Evolutionary conservation across 2,888 invertebrate species (phyloP).

Genomic region (Drosophila pseudotalamancana): DNA sequence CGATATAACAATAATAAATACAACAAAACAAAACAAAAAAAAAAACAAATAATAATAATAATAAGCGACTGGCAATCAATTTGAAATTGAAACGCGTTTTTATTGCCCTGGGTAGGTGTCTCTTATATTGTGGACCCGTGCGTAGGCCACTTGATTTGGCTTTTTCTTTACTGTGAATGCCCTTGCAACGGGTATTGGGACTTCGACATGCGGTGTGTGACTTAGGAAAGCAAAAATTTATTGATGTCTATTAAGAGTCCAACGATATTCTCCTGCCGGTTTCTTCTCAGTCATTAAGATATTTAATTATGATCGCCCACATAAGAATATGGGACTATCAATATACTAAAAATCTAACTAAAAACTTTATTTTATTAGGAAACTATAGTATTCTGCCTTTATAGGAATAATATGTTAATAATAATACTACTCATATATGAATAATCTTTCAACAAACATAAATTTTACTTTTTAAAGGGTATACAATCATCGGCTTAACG

Average conservation of each 20-base stretch:
- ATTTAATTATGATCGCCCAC: no score
- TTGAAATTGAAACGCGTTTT: conserved; percentile 77
- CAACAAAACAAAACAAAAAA: conserved; percentile 21
- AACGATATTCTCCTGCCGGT: no score
- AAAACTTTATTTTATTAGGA: no score
- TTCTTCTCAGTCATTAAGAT: no score
- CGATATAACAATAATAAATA: conserved; percentile 46
- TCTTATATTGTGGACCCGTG: conserved; percentile 34
- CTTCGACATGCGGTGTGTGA: not conserved
- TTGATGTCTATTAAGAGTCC: no score
- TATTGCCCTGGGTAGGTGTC: conserved; percentile 59
- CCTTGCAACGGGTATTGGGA: not conserved
- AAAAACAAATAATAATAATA: conserved; percentile 54
- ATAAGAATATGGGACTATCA: no score
- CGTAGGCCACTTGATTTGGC: conserved; percentile 65
- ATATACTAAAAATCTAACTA: no score
- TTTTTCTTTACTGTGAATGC: conserved; percentile 15
- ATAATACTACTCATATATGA: no score
- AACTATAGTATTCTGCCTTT: no score
- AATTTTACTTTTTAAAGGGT: not conserved
- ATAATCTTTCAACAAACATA: no score
- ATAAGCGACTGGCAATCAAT: conserved; percentile 74
- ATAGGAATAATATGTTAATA: no score
- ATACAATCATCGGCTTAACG: not conserved
- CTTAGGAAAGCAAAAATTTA: no score